Evolutionary conservation across 2,888 invertebrate species (phyloP), one percentile per base, ranked within the genome.

Genomic region (Zelleria hepariella): DNA sequence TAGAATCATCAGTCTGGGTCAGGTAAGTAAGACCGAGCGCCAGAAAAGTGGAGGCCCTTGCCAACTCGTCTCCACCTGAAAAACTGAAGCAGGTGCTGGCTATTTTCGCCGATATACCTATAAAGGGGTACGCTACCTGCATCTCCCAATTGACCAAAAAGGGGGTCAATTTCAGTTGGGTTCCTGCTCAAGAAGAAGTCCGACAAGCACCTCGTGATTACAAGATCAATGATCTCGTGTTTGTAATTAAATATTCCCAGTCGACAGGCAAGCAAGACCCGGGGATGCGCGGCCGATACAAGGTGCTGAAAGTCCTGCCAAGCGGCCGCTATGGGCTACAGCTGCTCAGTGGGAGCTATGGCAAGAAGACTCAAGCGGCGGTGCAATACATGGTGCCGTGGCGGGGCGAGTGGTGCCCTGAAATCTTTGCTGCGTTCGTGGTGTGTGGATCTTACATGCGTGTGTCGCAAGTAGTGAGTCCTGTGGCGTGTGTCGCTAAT

Each of bases 271-370:
- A 61, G 24, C 54, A 61, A 2, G 59, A 62, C 27, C 20, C 61
- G 2, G 57, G 62, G 3, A 62, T 62, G 62, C 52, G 62, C 2
- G 58, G 62, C 10, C 60, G 60, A 2, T 62, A 62, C 57, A 53
- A 57, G 23, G 60, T 62, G 10, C 21, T 42, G 15, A 57, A 60
- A 2, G 25, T 60, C 8, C 51, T 63, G 25, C 60, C 58, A 1
- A 57, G 59, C 23, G 61, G 58, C 18, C 62, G 58, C n/a, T 61
- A 61, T 59, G 62, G 57, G 25, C 54, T 62, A 10, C 57, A 24
- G 23, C 49, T 57, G 25, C 48, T 57, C 21, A 47, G n/a, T 18
- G 49, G 49, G 8, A 23, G 15, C 2, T 26, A 10, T 24, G 51
- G 51, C 26, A 26, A 49, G 52, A 58, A 51, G 2, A 53, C 53